Evolutionary conservation across 2,113 vertebrate genomes (phyloP).

Genomic region (Polypterus bichir): DNA sequence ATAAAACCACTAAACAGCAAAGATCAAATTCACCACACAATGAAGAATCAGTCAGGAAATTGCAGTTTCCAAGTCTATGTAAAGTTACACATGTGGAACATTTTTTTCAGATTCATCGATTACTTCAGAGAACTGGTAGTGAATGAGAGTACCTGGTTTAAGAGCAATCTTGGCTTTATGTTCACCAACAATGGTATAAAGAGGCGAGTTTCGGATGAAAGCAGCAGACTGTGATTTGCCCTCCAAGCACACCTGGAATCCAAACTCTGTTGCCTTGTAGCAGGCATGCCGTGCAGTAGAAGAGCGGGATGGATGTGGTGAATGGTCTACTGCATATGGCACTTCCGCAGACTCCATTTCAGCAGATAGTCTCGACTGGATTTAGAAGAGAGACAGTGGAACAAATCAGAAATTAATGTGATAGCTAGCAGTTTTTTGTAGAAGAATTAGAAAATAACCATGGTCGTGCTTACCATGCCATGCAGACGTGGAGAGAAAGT

Average conservation of each 20-base stretch:
- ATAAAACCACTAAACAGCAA: too few species aligned
- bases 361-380: constrained; percentile 20
- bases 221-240: constrained; percentile 20
- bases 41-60: too few species aligned
- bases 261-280: constrained; percentile 7
- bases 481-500: neutral
- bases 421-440: too few species aligned
- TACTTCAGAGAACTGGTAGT: neutral
- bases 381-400: neutral
- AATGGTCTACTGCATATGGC: constrained; percentile 11
- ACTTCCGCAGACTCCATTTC: constrained; percentile 20
- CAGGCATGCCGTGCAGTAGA: constrained; percentile 19
- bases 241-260: constrained; percentile 30
- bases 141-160: constrained; percentile 30
- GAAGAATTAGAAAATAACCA: too few species aligned
- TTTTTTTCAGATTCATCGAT: too few species aligned
- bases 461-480: too few species aligned
- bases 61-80: too few species aligned
- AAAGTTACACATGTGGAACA: too few species aligned
- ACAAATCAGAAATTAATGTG: neutral
- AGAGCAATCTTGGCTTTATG: constrained; percentile 20
- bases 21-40: neutral
- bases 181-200: constrained; percentile 24
- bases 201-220: constrained; percentile 9
- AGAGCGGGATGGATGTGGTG: neutral